Evolutionary conservation across 2,113 vertebrate genomes (phyloP), one percentile per base, ranked within the genome.

Genomic region (Sylvietta virens): DNA sequence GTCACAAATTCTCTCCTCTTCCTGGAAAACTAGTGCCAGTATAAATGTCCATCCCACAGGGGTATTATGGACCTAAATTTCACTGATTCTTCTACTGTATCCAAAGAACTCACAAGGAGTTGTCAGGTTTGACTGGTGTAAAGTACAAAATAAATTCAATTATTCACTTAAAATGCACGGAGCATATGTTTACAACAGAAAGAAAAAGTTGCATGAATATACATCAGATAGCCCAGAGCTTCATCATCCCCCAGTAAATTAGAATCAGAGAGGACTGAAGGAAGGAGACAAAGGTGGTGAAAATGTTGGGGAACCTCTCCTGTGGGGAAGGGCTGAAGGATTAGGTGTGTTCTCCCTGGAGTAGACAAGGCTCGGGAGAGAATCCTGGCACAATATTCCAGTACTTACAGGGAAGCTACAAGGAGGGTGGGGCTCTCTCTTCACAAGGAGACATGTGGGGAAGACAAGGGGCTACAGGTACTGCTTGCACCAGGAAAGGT

Each of bases 361-460:
- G 47, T 42, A 40, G 31, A 58, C 17, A 47, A 79, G 35, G 13
- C 6, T 79, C 48, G 48, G 8, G 8, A 42, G 10, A 15, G 19
- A 50, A 45, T 7, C 3, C 16, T 15, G 12, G 18, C 16, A 47
- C 53, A 57, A 20, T 27, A 42, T 62, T 51, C 30, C 30, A 39
- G 33, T 15, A 11, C 6, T 35, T 23, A 65, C 26, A 45, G 13
- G 7, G 16, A 76, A 22, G 27, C 22, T 62, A 2, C 11, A 28
- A 62, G 37, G 13, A 79, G 11, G 5, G 33, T 0, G 1, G 24
- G 3, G 3, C 3, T 71, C 12, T 48, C 19, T 37, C 28, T 60
- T 82, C 51, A 8, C 24, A 45, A 40, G 22, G 14, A 60, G 10
- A 24, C 40, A 35, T 11, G 12, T 17, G 13, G 24, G 26, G 30